These are phyloP conservation scores for Monomorium pharaonis DNA, from an alignment of 1,140 invertebrate genomes.

Conservation along the genomic window DNA sequence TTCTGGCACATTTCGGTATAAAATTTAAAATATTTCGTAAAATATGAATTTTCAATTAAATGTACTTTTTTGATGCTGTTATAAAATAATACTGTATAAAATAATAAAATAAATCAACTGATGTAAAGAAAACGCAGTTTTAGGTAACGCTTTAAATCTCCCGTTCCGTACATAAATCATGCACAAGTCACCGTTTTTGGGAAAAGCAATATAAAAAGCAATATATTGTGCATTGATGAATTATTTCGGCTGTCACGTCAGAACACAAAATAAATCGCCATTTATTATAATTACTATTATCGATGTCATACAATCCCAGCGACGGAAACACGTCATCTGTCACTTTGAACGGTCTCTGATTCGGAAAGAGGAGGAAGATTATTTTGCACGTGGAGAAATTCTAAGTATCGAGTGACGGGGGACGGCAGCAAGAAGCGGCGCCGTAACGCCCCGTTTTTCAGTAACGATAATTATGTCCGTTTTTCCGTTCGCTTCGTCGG, in stretches of 20 bases:
- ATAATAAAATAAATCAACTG: no score
- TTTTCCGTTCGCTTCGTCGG: constrained; percentile 36
- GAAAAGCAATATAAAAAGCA: background rate
- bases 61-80: no score
- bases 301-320: background rate
- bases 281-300: background rate
- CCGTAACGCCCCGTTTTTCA: constrained; percentile 27
- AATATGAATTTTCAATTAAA: no score
- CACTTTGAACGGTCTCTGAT: background rate
- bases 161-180: background rate
- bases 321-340: background rate
- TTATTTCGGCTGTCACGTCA: background rate
- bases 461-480: constrained; percentile 50
- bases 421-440: constrained; percentile 10
- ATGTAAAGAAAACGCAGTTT: no score
- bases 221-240: background rate
- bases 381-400: constrained; percentile 23
- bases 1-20: no score
- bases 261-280: background rate
- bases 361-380: background rate
- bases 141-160: no score
- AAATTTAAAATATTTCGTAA: no score
- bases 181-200: background rate
- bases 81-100: no score
- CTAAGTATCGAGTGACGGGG: constrained; percentile 33